Base-by-base conservation (phyloP, 2,888 invertebrate species). In the Lacanobia oleracea region DNA sequence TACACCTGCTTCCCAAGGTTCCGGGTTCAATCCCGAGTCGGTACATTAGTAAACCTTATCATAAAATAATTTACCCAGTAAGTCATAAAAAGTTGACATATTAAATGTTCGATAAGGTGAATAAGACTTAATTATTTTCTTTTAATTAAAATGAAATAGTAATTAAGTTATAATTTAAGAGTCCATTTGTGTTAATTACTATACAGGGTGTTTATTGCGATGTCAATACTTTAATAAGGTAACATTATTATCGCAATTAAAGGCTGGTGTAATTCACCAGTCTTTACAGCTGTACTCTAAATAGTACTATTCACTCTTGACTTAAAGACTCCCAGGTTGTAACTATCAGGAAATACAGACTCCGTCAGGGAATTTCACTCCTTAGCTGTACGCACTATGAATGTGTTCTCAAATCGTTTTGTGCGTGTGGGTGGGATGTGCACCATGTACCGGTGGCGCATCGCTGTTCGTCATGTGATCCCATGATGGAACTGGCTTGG, bases 1-100 rank as follows among this genome's bases (percentile, higher is more conserved):
- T 57, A 61, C 79, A 80, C 79, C 79, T 80, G 79, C 79, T 48
- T 12, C 12, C 50, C 9, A 23, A 53, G 14, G 66, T 82, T 79
- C 79, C 83, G 68, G 66, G 60, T 82, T 74, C 60, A 63, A 82
- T 64, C 48, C 66, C 14, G 66, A 23, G 51, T 53, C 37, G 23
- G n/a, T 60, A 73, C 63, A 56, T 70, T 64, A 68, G 63, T 37
- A 57, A 8, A 64, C 45, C 62, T 66, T 69, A 68, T 63, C 59
- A 66, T 54, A 50, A 72, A 48, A 62, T 59, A 62, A 43, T 69
- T 64, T 57, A 21, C 9, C 43, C 16, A 18, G 57, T 54, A 27
- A 63, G 10, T 81, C 48, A 71, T 77, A 79, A 77, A 78, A 71
- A 75, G 23, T 71, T 77, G 72, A 79, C 59, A 56, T 63, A 54